These are phyloP conservation scores for Apodemia zela DNA, from an alignment of 2,888 invertebrate genomes.

Conservation along the genomic window DNA sequence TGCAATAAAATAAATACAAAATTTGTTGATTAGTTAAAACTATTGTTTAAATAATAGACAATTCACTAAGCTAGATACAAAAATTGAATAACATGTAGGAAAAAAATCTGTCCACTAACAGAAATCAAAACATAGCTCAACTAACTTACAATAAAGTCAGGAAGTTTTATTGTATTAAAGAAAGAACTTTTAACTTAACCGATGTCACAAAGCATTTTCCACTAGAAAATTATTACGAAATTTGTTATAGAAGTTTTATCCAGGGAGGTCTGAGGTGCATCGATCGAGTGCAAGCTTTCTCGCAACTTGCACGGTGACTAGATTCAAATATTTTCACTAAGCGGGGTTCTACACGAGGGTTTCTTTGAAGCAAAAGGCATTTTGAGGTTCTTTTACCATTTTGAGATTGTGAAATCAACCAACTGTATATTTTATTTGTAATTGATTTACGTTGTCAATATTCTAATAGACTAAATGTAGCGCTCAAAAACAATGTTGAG, in stretches of 20 bases:
- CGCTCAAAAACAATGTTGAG: not conserved
- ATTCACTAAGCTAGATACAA: no score
- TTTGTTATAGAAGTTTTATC: slow-evolving; percentile 36
- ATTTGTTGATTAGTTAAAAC: no score
- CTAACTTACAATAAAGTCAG: not conserved
- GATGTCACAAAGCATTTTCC: slow-evolving; percentile 44
- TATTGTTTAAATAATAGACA: no score
- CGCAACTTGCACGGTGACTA: slow-evolving; percentile 44
- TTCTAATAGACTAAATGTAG: not conserved
- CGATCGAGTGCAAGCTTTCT: slow-evolving; percentile 34
- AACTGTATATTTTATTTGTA: slow-evolving; percentile 32
- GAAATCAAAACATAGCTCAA: not conserved
- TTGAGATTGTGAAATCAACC: slow-evolving; percentile 44
- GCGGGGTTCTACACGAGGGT: slow-evolving; percentile 45
- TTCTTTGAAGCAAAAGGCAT: slow-evolving; percentile 51
- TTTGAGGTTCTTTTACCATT: slow-evolving; percentile 43
- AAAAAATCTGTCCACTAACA: not conserved
- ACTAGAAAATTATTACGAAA: slow-evolving; percentile 40
- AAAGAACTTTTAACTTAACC: slow-evolving; percentile 43
- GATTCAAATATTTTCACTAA: slow-evolving; percentile 66
- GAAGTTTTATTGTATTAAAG: slow-evolving; percentile 6
- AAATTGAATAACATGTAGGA: not conserved
- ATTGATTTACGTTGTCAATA: slow-evolving; percentile 16
- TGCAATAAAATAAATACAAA: no score
- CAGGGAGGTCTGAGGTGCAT: slow-evolving; percentile 26